Base-by-base conservation (phyloP, 2,888 invertebrate species). In the Fragum whitleyi region DNA sequence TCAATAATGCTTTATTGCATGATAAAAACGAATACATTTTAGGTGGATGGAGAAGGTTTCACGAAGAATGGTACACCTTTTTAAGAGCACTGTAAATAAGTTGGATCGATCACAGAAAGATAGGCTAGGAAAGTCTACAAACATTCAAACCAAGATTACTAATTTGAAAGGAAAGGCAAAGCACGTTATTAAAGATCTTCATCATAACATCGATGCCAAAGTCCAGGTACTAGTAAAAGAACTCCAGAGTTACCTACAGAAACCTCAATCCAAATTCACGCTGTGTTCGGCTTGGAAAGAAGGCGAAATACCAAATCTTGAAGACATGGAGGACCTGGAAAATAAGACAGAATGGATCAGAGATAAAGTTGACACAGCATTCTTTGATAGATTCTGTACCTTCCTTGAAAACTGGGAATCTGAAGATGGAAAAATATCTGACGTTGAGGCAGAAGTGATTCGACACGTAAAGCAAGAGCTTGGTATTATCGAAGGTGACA, bases 41-140 rank as follows among this genome's bases (percentile, higher is more conserved):
- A 91, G 91, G 19, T 91, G 91, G 91, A 79, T 90, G 57, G 90
- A 90, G 61, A 85, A 86, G 6, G 71, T 91, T 11, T 78, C 91
- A 9, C 81, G 85, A 11, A 68, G 87, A 53, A 86, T 88, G 55
- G 82, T 86, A 11, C 87, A 85, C 47, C 84, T 87, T 68, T 70
- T 90, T 21, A 88, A 87, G 68, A 87, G 88, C 0, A 83, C 88
- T 16, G 87, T 89, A 9, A 81, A 78, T n/a, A 77, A 87, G 32
- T 79, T 90, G 1, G 86, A 85, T 29, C 80, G 74, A 61, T 85
- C 86, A 0, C 87, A 90, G 42, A 83, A 83, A 29, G 87, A 89
- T 47, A 79, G 86, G n/a, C 79, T 80, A 16, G 69, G 67, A 1
- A 78, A 80, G 59, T 86, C 90, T 73, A 26, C 21, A 16, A 65